Percentiles rank a stretch among this genome's conserved stretches.
These are phyloP conservation scores for Drosophila cyrtoloma DNA, from an alignment of 2,888 invertebrate species.

Conservation along the genomic window DNA sequence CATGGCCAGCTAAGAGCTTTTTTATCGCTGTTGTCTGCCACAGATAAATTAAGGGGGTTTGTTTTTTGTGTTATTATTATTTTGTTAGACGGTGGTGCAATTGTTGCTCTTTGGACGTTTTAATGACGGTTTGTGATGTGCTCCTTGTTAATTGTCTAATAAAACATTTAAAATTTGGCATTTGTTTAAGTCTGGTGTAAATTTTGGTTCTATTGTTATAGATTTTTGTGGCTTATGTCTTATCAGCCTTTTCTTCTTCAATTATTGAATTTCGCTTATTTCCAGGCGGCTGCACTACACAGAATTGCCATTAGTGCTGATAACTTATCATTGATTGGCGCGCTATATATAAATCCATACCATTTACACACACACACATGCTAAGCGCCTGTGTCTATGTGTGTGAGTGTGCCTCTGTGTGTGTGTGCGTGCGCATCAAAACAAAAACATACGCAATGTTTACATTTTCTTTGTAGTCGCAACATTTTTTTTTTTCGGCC, in stretches of 20 bases:
- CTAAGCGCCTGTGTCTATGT: neutral
- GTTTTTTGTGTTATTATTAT: slow-evolving; percentile 10
- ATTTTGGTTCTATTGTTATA: slow-evolving; percentile 12
- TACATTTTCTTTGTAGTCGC: slow-evolving; percentile 76
- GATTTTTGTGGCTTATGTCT: slow-evolving; percentile 7
- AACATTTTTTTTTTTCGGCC: slow-evolving; percentile 52
- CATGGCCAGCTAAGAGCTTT: slow-evolving; percentile 46
- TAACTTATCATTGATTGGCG: slow-evolving; percentile 65
- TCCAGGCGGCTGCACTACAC: slow-evolving; percentile 54
- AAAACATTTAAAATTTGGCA: slow-evolving; percentile 54
- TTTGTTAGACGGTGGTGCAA: slow-evolving; percentile 54
- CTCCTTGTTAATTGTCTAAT: slow-evolving; percentile 25
- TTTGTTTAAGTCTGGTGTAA: slow-evolving; percentile 49
- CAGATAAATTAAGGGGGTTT: slow-evolving; percentile 13
- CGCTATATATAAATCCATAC: slow-evolving; percentile 54
- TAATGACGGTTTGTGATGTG: slow-evolving; percentile 31
- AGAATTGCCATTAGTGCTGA: slow-evolving; percentile 59
- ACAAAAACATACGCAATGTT: slow-evolving; percentile 76
- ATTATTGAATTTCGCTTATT: slow-evolving; percentile 65
- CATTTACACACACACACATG: slow-evolving; percentile 26
- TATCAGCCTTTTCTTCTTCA: slow-evolving; percentile 24
- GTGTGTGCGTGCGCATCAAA: slow-evolving; percentile 61
- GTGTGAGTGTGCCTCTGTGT: neutral
- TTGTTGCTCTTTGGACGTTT: slow-evolving; percentile 54
- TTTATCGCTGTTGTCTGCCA: slow-evolving; percentile 31